Evolutionary conservation across 2,888 invertebrate species (phyloP).

Genomic region (Leptopilina drosophilae): DNA sequence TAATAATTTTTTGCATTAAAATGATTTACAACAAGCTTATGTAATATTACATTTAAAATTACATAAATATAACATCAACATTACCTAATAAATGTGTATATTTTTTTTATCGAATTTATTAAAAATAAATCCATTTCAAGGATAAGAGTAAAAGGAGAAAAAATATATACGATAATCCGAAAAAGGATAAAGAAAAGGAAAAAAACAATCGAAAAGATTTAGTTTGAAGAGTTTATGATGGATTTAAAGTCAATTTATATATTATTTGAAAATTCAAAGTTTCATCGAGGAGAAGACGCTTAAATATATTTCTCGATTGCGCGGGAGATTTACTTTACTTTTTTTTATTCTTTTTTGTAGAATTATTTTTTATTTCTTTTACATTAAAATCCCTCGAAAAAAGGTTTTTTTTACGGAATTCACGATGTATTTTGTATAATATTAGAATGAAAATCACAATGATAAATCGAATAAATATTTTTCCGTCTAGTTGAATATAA

Average conservation of each 20-base stretch:
- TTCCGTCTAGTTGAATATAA: conserved; percentile 16
- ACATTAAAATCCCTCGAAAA: background rate
- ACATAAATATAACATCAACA: too few relatives aligned
- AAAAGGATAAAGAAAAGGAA: too few relatives aligned
- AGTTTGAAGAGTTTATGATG: background rate
- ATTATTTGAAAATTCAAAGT: background rate
- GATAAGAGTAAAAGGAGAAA: background rate
- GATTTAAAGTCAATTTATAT: conserved; percentile 6
- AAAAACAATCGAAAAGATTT: background rate
- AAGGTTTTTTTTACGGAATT: background rate
- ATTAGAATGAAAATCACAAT: conserved; percentile 20
- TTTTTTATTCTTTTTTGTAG: too few relatives aligned
- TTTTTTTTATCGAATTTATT: too few relatives aligned
- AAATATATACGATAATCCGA: background rate
- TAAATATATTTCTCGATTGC: background rate
- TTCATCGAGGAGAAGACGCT: background rate
- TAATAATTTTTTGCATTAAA: too few relatives aligned
- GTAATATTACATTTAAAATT: too few relatives aligned
- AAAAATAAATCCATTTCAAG: too few relatives aligned
- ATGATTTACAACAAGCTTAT: too few relatives aligned
- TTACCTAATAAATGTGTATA: too few relatives aligned
- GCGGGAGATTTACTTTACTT: too few relatives aligned
- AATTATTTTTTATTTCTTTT: background rate
- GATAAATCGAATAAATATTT: conserved; percentile 20
- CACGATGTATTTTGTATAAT: conserved; percentile 2